Evolutionary conservation across 2,888 invertebrate genomes (phyloP).

Genomic region (Drosophila ochracea): DNA sequence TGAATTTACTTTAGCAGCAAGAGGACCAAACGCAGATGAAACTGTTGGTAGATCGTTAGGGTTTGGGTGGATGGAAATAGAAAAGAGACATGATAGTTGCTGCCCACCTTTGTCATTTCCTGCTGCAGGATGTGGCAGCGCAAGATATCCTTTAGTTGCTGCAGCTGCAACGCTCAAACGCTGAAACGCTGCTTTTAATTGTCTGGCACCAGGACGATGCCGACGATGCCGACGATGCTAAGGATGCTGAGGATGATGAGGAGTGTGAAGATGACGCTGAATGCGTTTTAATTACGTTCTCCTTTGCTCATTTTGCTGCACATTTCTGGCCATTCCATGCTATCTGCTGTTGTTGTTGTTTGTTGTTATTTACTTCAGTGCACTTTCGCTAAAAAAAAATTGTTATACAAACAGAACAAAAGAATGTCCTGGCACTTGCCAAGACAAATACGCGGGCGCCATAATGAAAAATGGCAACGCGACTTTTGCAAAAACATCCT

Average conservation of each 20-base stretch:
- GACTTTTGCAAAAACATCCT: conserved; percentile 45
- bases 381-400: conserved; percentile 42
- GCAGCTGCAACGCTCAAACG: conserved; percentile 14
- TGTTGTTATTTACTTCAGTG: conserved; percentile 67
- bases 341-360: conserved; percentile 14
- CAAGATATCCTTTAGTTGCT: conserved; percentile 43
- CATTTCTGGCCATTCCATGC: conserved; percentile 49
- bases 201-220: conserved; percentile 46
- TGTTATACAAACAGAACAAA: conserved; percentile 52
- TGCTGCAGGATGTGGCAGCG: conserved; percentile 37
- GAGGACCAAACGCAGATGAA: conserved; percentile 24
- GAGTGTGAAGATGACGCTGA: conserved; percentile 57
- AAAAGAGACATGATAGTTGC: neutral
- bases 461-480: conserved; percentile 71
- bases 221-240: neutral
- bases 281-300: conserved; percentile 77
- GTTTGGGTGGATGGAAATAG: neutral
- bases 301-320: conserved; percentile 67
- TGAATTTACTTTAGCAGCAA: conserved; percentile 51
- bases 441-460: conserved; percentile 70
- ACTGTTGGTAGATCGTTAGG: conserved; percentile 26
- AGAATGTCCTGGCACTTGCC: conserved; percentile 53
- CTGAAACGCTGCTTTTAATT: conserved; percentile 65
- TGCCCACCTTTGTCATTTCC: conserved; percentile 44
- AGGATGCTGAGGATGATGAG: conserved; percentile 1